A percentile compares a stretch with the other conserved stretches of the same genome.
These are phyloP conservation scores for Hepsetus odoe DNA, from an alignment of 2,113 vertebrate species.

Conservation along the genomic window DNA sequence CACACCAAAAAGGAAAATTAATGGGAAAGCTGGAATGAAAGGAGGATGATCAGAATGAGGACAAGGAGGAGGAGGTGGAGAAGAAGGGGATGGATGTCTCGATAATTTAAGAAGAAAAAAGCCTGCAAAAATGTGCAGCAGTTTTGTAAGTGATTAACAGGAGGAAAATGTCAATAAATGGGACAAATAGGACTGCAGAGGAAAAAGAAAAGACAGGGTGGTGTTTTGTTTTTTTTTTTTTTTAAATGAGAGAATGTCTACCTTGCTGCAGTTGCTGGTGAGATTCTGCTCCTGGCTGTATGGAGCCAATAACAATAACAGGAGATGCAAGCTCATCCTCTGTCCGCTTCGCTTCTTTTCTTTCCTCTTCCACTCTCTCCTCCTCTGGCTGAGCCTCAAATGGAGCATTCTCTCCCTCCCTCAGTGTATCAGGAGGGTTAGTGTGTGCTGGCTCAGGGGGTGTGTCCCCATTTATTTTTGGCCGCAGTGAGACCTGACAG, in stretches of 20 bases:
- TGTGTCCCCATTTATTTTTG: slow-evolving; percentile 3
- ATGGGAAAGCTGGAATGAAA: not conserved
- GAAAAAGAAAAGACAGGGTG: not conserved
- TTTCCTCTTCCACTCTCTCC: not conserved
- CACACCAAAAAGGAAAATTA: no score
- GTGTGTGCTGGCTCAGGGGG: not conserved
- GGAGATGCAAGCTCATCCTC: slow-evolving; percentile 32
- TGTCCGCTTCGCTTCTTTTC: slow-evolving; percentile 20
- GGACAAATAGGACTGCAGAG: not conserved
- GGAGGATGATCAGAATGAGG: not conserved
- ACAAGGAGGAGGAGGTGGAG: not conserved
- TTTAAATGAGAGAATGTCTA: slow-evolving; percentile 24
- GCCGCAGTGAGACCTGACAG: slow-evolving; percentile 8
- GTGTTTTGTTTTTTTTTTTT: slow-evolving; percentile 40
- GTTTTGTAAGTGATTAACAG: not conserved
- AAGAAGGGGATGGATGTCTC: not conserved
- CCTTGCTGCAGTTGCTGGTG: slow-evolving; percentile 42
- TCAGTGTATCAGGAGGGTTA: not conserved
- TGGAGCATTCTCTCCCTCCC: slow-evolving; percentile 13
- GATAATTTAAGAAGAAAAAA: not conserved
- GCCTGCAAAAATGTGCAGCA: not conserved
- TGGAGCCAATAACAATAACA: slow-evolving; percentile 30
- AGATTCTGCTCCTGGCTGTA: slow-evolving; percentile 29
- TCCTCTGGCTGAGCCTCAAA: slow-evolving; percentile 12
- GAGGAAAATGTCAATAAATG: not conserved